These are phyloP conservation scores for Diogma glabrata DNA, from an alignment of 2,888 invertebrate genomes.

Conservation along the genomic window DNA sequence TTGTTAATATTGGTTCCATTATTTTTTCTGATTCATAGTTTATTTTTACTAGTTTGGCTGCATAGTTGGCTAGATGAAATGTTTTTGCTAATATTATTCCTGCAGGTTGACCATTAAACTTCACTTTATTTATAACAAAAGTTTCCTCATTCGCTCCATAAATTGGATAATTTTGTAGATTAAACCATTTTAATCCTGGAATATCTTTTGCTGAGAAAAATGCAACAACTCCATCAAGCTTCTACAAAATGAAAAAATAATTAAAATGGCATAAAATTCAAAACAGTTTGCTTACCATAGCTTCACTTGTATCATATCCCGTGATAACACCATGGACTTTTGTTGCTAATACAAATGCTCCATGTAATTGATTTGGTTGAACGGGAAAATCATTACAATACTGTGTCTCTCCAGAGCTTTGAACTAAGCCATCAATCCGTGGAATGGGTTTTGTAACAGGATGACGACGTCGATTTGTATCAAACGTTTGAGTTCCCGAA, in stretches of 20 bases:
- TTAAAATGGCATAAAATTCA: too few species aligned
- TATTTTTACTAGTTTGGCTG: slow-evolving; percentile 43
- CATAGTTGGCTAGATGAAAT: slow-evolving; percentile 41
- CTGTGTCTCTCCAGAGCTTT: slow-evolving; percentile 40
- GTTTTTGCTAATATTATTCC: slow-evolving; percentile 51
- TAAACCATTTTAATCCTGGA: slow-evolving; percentile 48
- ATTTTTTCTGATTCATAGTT: slow-evolving; percentile 25
- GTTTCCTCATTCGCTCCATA: slow-evolving; percentile 17
- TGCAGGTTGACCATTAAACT: slow-evolving; percentile 49
- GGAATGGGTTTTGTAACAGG: slow-evolving; percentile 51
- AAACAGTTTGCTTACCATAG: slow-evolving; percentile 52
- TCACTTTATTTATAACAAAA: slow-evolving; percentile 16
- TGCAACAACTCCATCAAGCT: slow-evolving; percentile 48
- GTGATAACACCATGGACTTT: slow-evolving; percentile 45
- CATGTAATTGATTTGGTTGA: slow-evolving; percentile 39
- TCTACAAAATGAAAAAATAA: too few species aligned
- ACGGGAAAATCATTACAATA: slow-evolving; percentile 36
- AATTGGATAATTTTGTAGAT: slow-evolving; percentile 36
- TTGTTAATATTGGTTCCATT: slow-evolving; percentile 20
- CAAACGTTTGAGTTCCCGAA: slow-evolving; percentile 48
- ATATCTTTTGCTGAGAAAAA: slow-evolving; percentile 52
- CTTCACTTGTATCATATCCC: slow-evolving; percentile 50
- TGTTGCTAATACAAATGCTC: slow-evolving; percentile 53
- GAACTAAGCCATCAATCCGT: slow-evolving; percentile 47
- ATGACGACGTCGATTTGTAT: slow-evolving; percentile 46